Percentiles rank a stretch among this genome's conserved stretches.
Evolutionary conservation across 2,888 invertebrate genomes (phyloP).

Genomic region (Cataglyphis albicans): DNA sequence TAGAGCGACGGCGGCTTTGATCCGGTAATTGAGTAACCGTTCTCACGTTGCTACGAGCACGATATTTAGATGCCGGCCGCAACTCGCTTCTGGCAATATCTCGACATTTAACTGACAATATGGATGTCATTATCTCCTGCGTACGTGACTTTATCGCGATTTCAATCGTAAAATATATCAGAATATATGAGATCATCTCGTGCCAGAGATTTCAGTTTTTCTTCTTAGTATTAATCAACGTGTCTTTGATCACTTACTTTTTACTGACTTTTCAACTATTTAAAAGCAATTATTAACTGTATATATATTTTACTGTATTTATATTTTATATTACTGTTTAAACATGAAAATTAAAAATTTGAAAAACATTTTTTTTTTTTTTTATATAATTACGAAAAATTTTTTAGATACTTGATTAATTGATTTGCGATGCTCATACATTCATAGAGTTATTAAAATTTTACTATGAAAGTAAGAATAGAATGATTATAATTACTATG

Average conservation of each 20-base stretch:
- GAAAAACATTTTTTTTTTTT: no score
- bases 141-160: neutral
- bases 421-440: neutral
- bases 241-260: neutral
- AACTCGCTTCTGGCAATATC: constrained; percentile 17
- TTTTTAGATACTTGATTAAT: neutral
- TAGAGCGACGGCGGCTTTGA: constrained; percentile 79
- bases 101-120: constrained; percentile 41
- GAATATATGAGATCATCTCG: neutral
- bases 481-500: neutral
- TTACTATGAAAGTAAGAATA: no score
- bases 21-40: constrained; percentile 80
- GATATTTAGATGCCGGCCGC: constrained; percentile 48
- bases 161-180: neutral
- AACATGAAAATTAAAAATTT: neutral
- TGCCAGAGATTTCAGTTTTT: neutral
- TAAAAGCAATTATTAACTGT: neutral
- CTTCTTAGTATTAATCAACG: neutral
- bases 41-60: constrained; percentile 52
- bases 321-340: neutral
- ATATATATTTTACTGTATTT: neutral
- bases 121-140: constrained; percentile 25
- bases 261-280: constrained; percentile 3
- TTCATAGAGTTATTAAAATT: neutral
- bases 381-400: neutral